Base-by-base conservation (phyloP, 2,797 vertebrate genomes). In the Labroides dimidiatus region DNA sequence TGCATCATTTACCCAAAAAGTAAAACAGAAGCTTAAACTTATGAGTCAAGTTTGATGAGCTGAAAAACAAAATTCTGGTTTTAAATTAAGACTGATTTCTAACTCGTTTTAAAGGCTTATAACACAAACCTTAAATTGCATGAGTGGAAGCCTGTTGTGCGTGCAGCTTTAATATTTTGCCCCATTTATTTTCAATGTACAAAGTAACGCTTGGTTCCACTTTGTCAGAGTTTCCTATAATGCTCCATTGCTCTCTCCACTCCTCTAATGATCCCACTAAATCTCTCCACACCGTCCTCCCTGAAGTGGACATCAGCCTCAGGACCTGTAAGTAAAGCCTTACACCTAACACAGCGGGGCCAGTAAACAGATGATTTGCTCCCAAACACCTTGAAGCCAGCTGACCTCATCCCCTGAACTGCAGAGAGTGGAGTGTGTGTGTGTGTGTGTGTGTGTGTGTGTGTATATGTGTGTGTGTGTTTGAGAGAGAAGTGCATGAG, bases 321-420 rank as follows among this genome's bases (percentile, higher is more conserved):
- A 15, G 75, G 81, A 80, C 77, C 79, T 81, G 72, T 74, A 54
- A 83, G 64, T 64, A 76, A 81, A 85, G 74, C 84, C 72, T 64
- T 45, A 65, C 64, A 85, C 78, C 54, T 49, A 48, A 56, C 15
- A 8, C 17, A 0, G 44, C 24, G 75, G 45, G 72, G 64, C 71
- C 75, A 65, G 77, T 78, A 87, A 88, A 88, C 80, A 71, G 82
- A 77, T 80, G 78, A 83, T 85, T 80, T 86, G 78, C 64, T 82
- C 71, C 60, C 63, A 54, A 75, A 84, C 78, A 85, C 87, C 80
- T 85, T 75, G 20, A 78, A 84, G 78, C 53, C 64, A 70, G 58
- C 61, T 12, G 15, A 79, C 60, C 69, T 71, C 47, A 63, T 84
- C 80, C 75, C 13, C 2, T 4, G n/a, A 58, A 71, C 61, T 61